Conservation (phyloP, 2,888 invertebrate genomes). For the Spicauda simplicius region DNA sequence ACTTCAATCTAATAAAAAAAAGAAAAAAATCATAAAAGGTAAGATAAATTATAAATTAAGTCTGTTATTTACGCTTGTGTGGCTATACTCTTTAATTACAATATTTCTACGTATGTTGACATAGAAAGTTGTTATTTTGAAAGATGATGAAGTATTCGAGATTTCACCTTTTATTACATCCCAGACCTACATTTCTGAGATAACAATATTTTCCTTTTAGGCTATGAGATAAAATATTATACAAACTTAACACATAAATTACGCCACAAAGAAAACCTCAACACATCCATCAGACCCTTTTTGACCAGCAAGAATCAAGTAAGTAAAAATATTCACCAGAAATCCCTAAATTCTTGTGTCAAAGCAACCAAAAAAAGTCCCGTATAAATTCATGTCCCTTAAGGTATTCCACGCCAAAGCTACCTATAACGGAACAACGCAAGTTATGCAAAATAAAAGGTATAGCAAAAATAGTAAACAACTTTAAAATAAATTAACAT, state of each 20-base stretch:
- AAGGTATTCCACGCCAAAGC: slow-evolving; percentile 44
- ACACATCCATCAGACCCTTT: slow-evolving; percentile 27
- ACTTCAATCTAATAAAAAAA: too few species aligned
- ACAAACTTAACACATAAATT: slow-evolving; percentile 14
- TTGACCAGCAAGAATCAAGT: slow-evolving; percentile 24
- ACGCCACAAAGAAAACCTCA: slow-evolving; percentile 22
- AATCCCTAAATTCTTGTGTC: slow-evolving; percentile 35
- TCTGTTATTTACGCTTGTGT: too few species aligned
- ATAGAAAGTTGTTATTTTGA: too few species aligned
- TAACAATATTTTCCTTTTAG: slow-evolving; percentile 19
- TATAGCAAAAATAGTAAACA: neutral
- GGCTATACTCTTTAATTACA: too few species aligned
- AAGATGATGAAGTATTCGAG: too few species aligned
- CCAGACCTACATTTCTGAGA: neutral
- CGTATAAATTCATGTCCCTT: too few species aligned
- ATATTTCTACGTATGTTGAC: too few species aligned
- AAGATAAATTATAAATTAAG: too few species aligned
- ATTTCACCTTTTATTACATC: neutral
- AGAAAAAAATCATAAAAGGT: too few species aligned
- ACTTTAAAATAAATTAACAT: neutral
- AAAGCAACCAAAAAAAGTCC: slow-evolving; percentile 36
- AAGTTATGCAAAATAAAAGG: neutral
- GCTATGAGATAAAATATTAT: slow-evolving; percentile 11
- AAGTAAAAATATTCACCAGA: slow-evolving; percentile 28
- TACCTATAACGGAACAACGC: slow-evolving; percentile 3